Conservation (phyloP, 2,113 vertebrate genomes). For the Zosterops borbonicus region DNA sequence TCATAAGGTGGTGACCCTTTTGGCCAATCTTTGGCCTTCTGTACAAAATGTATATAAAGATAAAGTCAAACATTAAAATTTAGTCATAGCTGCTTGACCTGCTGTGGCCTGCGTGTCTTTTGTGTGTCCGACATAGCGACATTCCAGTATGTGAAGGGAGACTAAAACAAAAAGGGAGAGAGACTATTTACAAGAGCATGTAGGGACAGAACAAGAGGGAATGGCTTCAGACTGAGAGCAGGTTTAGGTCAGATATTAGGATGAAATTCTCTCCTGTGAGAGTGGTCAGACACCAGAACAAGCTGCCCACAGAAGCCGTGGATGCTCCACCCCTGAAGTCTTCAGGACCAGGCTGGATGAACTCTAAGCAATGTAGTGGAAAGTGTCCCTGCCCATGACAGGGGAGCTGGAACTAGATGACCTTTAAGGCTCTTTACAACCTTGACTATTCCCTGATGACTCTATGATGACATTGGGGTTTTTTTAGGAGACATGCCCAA, state of each 20-base stretch:
- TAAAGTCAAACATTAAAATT: too few species aligned
- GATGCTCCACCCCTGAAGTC: neutral
- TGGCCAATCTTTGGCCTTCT: too few species aligned
- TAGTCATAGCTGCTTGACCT: too few species aligned
- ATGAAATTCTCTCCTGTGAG: neutral
- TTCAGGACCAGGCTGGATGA: neutral
- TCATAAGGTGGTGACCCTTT: too few species aligned
- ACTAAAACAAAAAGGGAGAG: neutral
- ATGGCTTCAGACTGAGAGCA: neutral
- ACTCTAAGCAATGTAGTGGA: neutral
- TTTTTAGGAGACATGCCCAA: neutral
- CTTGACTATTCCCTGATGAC: neutral
- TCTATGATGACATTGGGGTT: fast-evolving
- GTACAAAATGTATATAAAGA: too few species aligned
- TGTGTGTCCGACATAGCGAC: too few species aligned
- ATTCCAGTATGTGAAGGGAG: neutral
- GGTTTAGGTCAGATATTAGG: neutral
- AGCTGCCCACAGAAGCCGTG: neutral
- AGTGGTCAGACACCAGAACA: neutral
- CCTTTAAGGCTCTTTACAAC: neutral
- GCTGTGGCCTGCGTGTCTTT: too few species aligned
- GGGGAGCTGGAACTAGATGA: neutral
- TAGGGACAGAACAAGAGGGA: neutral
- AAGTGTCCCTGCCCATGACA: neutral
- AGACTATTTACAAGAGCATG: too few species aligned